A percentile compares a stretch with the other conserved stretches of the same genome.
These are phyloP conservation scores for Ceyx margarethae DNA, from an alignment of 2,113 vertebrate genomes.

Conservation along the genomic window DNA sequence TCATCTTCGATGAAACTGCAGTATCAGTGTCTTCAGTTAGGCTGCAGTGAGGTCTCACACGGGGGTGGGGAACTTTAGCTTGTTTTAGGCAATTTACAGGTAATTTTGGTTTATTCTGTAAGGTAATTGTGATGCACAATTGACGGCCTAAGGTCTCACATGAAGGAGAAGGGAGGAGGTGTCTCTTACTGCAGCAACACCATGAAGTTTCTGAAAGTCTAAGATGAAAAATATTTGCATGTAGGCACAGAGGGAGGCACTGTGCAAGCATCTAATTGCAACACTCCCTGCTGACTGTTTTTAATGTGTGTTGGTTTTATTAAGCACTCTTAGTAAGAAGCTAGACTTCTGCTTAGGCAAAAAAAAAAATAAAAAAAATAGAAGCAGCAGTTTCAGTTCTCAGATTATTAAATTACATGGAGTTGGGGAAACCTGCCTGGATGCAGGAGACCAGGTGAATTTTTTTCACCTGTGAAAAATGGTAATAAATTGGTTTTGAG, in stretches of 20 bases:
- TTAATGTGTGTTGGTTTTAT: constrained; percentile 67
- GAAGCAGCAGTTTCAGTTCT: constrained; percentile 4
- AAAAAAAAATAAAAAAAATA: neutral
- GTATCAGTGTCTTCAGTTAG: neutral
- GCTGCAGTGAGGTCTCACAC: neutral
- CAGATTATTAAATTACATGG: neutral
- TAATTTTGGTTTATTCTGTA: neutral
- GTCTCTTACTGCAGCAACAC: neutral
- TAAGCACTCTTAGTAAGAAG: constrained; percentile 65
- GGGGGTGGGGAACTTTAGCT: neutral
- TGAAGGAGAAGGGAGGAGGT: neutral
- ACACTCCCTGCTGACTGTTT: constrained; percentile 65
- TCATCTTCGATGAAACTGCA: neutral
- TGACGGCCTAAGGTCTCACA: neutral
- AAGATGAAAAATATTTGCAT: constrained; percentile 44
- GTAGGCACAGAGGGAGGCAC: constrained; percentile 49
- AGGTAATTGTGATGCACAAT: neutral
- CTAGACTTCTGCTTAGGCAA: constrained; percentile 41
- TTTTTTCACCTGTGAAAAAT: neutral
- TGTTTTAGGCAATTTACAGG: neutral
- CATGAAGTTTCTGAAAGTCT: constrained; percentile 22
- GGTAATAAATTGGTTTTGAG: neutral
- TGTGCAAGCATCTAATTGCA: constrained; percentile 57
- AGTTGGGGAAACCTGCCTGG: neutral
- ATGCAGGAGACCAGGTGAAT: neutral